phyloP scores from a whole-genome alignment of 2,888 invertebrate species.

The Argyresthia albistria region DNA sequence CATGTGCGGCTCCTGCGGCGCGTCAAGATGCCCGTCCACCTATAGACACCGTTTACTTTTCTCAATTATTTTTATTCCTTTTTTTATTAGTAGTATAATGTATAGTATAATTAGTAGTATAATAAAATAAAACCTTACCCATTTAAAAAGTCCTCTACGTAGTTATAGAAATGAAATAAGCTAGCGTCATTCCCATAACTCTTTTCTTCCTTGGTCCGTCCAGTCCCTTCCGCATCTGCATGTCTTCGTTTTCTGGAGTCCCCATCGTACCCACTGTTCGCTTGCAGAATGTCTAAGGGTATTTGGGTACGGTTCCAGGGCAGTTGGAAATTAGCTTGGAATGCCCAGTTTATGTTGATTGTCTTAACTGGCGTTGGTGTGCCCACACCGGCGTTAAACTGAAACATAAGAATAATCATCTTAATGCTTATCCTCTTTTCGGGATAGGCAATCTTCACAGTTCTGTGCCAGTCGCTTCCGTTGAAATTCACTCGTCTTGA shows the following conservation, averaged over 20 bases:
- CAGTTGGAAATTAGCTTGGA: constrained; percentile 59
- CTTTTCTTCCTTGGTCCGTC: neutral
- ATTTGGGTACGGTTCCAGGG: constrained; percentile 60
- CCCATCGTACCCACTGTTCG: constrained; percentile 41
- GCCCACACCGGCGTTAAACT: constrained; percentile 53
- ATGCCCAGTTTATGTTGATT: constrained; percentile 51
- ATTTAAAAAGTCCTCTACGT: constrained; percentile 39
- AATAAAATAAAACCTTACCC: constrained; percentile 27
- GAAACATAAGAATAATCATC: constrained; percentile 19
- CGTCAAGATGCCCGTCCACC: no score
- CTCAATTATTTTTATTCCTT: no score
- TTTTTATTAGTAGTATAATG: no score
- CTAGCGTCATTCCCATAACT: constrained; percentile 41
- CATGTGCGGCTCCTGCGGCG: no score
- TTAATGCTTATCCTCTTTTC: no score
- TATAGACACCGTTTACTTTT: no score
- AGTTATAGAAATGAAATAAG: constrained; percentile 52
- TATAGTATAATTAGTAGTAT: no score
- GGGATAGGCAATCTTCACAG: no score
- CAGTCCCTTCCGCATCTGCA: neutral
- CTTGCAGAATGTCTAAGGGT: constrained; percentile 44
- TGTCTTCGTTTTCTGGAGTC: constrained; percentile 22
- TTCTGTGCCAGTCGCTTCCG: no score
- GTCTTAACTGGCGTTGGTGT: constrained; percentile 43
- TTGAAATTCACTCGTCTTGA: no score